Base-by-base conservation (phyloP, 2,113 vertebrate species). In the Stictonetta naevosa region DNA sequence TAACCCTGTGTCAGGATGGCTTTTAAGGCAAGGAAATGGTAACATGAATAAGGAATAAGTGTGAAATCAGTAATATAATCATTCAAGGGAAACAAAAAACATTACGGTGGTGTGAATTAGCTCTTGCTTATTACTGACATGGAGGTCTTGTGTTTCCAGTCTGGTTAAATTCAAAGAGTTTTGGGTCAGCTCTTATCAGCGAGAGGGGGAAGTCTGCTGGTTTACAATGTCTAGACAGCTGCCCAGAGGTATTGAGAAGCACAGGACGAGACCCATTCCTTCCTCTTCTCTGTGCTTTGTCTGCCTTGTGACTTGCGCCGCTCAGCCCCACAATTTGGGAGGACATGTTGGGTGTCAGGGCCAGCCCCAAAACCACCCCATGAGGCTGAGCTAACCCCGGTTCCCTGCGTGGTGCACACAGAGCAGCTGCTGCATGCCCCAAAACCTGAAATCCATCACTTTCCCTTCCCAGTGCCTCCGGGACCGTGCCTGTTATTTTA, bases 401-500 rank as follows among this genome's bases (percentile, higher is more conserved):
- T 33, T 83, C 67, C 52, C 8, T 3, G 4, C 0, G 1, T 4
- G 12, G 13, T 36, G 10, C 48, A 11, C 5, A 12, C 36, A 73
- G 68, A 13, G 19, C 40, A 12, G 1, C 42, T 3, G 0, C 73
- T 34, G 40, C 34, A 3, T 16, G 36, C 26, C 50, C 81, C 50
- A 28, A 48, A 81, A 18, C 10, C 53, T 14, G 40, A 3, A 33
- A 14, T 14, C 36, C 34, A 0, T 6, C 0, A 0, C 1, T 33
- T 16, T 25, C 10, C 50, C 23, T 8, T 38, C 59, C 67, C 28
- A 6, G 28, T 4, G 13, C 62, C 46, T 19, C 7, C 14, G 46
- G n/a, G 40, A 10, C 13, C 17, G 22, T 0, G 0, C 0, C 0
- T 21, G 8, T 15, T 19, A 0, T 29, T 33, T 42, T 4, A 33